A percentile compares a stretch with the other conserved stretches of the same genome.
Evolutionary conservation across 2,113 vertebrate species (phyloP).

Genomic region (Fregata magnificens): DNA sequence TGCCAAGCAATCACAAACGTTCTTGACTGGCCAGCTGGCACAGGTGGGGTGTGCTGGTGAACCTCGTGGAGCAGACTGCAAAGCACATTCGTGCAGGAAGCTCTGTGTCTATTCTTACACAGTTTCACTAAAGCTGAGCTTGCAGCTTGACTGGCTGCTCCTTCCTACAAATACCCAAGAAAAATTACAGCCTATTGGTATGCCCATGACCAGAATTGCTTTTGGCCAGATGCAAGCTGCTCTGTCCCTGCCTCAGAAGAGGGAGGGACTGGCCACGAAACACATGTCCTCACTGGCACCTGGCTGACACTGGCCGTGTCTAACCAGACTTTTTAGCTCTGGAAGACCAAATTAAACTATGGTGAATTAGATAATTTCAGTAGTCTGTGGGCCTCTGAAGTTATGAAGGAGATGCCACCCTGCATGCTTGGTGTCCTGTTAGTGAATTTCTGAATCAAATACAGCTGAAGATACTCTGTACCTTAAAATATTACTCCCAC

Average conservation of each 20-base stretch:
- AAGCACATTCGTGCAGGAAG: neutral
- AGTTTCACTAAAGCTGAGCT: neutral
- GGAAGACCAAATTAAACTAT: neutral
- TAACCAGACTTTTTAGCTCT: neutral
- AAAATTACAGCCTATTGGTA: fast-evolving
- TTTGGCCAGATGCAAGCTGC: neutral
- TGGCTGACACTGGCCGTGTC: neutral
- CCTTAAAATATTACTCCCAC: neutral
- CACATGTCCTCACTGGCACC: neutral
- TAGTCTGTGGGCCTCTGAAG: neutral
- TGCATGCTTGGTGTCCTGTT: neutral
- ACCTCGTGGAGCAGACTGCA: fast-evolving
- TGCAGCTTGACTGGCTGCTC: neutral
- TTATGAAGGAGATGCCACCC: neutral
- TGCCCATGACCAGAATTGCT: fast-evolving
- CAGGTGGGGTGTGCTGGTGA: neutral
- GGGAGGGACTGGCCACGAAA: neutral
- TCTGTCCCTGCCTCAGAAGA: neutral
- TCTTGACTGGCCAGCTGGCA: neutral
- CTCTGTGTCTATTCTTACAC: neutral
- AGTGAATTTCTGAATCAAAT: neutral
- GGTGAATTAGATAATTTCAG: neutral
- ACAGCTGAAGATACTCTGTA: neutral
- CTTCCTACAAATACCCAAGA: neutral
- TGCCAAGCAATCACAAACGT: neutral